Evolutionary conservation across 2,797 vertebrate species (phyloP).

Genomic region (Diplodus puntazzo): DNA sequence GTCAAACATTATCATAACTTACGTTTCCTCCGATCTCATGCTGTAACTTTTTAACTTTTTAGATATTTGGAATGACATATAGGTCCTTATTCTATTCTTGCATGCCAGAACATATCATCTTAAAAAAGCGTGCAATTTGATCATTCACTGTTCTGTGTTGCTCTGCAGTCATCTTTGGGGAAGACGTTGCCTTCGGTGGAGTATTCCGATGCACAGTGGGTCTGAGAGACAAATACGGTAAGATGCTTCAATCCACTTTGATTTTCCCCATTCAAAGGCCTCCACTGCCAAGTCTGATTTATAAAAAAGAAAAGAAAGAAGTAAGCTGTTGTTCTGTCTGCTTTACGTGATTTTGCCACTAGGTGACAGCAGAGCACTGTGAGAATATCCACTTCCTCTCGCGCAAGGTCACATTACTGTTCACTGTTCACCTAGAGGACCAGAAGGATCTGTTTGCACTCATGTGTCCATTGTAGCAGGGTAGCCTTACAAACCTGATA

Average conservation of each 20-base stretch:
- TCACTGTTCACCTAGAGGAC: constrained; percentile 72
- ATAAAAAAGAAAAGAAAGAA: background rate
- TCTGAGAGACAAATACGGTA: constrained; percentile 97
- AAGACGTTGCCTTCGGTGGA: constrained; percentile 98
- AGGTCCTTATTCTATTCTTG: background rate
- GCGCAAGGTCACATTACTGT: constrained; percentile 1
- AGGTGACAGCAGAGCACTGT: constrained; percentile 70
- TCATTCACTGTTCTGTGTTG: constrained; percentile 43
- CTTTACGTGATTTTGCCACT: constrained; percentile 45
- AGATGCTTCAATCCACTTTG: constrained; percentile 57
- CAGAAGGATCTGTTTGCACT: constrained; percentile 64
- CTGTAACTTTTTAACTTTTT: background rate
- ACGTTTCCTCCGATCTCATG: background rate
- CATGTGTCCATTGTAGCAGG: constrained; percentile 7
- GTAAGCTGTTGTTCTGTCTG: background rate
- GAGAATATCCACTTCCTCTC: background rate
- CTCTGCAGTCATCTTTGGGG: constrained; percentile 95
- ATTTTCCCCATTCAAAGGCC: background rate
- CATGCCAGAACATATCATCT: background rate
- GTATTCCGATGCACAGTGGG: constrained; percentile 99
- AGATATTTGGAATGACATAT: background rate
- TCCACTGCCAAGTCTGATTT: background rate
- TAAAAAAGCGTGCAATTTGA: background rate
- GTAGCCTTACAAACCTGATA: constrained; percentile 8
- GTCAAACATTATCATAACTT: background rate